A percentile compares a stretch with the other conserved stretches of the same genome.
These are phyloP conservation scores for Lasioglossum morio DNA, from an alignment of 2,888 invertebrate species.

Conservation along the genomic window DNA sequence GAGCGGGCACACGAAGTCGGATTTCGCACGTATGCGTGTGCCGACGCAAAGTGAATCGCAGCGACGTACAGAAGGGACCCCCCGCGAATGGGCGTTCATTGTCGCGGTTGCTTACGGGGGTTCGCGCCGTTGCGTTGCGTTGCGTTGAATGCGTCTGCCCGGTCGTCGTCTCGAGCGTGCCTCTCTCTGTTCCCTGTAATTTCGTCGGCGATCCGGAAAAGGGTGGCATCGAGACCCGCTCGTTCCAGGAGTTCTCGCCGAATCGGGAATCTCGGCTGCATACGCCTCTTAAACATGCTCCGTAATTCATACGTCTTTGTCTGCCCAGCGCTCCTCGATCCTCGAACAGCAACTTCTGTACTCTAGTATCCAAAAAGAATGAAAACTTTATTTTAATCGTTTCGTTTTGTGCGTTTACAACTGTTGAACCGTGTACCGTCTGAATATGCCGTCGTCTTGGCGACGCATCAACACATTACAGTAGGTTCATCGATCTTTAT, in stretches of 20 bases:
- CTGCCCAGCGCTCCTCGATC: not conserved
- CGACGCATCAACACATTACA: too few relatives aligned
- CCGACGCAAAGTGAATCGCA: constrained; percentile 71
- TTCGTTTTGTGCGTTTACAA: too few relatives aligned
- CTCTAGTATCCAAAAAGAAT: too few relatives aligned
- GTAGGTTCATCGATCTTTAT: not conserved
- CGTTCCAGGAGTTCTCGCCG: not conserved
- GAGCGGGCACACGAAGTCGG: constrained; percentile 49
- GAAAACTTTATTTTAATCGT: too few relatives aligned
- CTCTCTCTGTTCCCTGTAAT: constrained; percentile 56
- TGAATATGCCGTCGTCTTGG: too few relatives aligned
- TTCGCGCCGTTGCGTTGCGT: constrained; percentile 68
- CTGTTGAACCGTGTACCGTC: too few relatives aligned
- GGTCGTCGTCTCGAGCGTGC: constrained; percentile 53
- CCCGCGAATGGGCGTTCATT: constrained; percentile 82
- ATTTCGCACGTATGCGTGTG: constrained; percentile 68
- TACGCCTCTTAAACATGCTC: not conserved
- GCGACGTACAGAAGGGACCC: constrained; percentile 76
- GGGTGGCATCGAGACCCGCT: constrained; percentile 24
- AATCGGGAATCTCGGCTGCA: not conserved
- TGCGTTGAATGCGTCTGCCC: constrained; percentile 57
- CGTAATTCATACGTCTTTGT: not conserved
- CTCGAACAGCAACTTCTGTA: not conserved
- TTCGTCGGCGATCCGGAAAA: constrained; percentile 61
- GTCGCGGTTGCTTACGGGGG: constrained; percentile 81